Percentiles rank a stretch among this genome's conserved stretches.
phyloP scores from a whole-genome alignment of 2,113 vertebrate species.

The Ophiodon elongatus region DNA sequence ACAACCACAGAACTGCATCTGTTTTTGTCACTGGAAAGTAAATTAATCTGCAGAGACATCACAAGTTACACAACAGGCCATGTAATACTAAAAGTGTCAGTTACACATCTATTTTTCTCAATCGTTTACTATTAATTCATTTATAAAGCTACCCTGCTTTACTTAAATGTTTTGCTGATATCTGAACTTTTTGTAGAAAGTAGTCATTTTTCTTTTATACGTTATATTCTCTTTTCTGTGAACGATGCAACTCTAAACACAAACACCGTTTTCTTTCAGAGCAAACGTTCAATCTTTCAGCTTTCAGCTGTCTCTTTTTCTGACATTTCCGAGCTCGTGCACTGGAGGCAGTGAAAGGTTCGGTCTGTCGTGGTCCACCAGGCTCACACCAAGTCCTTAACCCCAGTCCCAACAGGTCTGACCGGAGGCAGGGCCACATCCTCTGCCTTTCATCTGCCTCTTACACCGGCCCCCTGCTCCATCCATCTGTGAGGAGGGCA shows the following conservation, averaged over 20 bases:
- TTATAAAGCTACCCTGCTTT: not conserved
- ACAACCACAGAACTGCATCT: not conserved
- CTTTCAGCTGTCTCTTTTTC: not conserved
- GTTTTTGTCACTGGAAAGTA: not conserved
- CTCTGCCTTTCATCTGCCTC: slow-evolving; percentile 61
- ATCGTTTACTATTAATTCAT: not conserved
- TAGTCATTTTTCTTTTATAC: no score
- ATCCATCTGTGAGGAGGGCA: slow-evolving; percentile 41
- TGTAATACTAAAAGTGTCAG: not conserved
- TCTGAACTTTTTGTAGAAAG: not conserved
- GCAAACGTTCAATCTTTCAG: not conserved
- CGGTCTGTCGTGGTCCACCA: not conserved
- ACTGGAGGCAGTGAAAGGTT: not conserved
- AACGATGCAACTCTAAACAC: not conserved
- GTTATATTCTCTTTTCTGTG: not conserved
- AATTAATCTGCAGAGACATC: not conserved
- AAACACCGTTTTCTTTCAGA: not conserved
- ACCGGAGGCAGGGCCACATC: not conserved
- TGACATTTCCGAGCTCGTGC: not conserved
- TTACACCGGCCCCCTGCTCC: slow-evolving; percentile 34
- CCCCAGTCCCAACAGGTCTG: not conserved
- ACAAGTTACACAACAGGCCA: not conserved
- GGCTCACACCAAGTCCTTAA: not conserved
- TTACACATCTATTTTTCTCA: not conserved
- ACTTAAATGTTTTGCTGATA: not conserved